Base-by-base conservation (phyloP, 1,140 invertebrate species). In the Colletes latitarsis region DNA sequence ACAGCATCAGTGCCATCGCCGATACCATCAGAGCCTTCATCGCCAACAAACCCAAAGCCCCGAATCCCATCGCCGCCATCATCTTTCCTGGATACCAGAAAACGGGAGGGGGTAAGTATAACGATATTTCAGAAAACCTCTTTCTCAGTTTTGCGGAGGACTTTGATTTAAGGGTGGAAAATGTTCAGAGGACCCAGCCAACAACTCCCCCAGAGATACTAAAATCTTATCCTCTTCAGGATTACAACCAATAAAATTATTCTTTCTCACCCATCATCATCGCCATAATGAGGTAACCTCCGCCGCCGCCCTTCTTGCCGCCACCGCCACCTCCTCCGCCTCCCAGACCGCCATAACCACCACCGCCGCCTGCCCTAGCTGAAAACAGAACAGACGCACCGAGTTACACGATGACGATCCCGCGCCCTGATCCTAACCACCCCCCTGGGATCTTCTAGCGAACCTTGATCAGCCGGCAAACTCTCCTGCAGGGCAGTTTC, bases 1-100 rank as follows among this genome's bases (percentile, higher is more conserved):
- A 96, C 64, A 97, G 93, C 95, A 96, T 95, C 39, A 97, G 89
- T 2, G 96, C 96, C 67, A 96, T 87, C 6, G 96, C 95, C 46
- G 96, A 96, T 21, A 93, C 91, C 93, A 94, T 94, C 10, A 95
- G 88, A 5, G 94, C 94, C 86, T 97, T 97, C 95, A 96, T 96
- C 9, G 96, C 96, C 1, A 97, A 85, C 6, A 96, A 93, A 79
- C 95, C 96, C 10, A 96, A 89, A 5, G 95, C 96, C 66, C 96
- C 96, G 19, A 97, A 94, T 60, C 96, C 96, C 76, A 96, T 93
- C 0, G 96, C 95, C 0, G 96, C 96, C 91, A 97, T 92, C 93
- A 95, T 95, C 90, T 95, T 95, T 49, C 92, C 93, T 93, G 60
- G 0, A 68, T 67, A 46, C 39, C 6, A 19, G 15, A 30, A 0